Conservation (phyloP, 2,113 vertebrate genomes). For the Calyptomena viridis region DNA sequence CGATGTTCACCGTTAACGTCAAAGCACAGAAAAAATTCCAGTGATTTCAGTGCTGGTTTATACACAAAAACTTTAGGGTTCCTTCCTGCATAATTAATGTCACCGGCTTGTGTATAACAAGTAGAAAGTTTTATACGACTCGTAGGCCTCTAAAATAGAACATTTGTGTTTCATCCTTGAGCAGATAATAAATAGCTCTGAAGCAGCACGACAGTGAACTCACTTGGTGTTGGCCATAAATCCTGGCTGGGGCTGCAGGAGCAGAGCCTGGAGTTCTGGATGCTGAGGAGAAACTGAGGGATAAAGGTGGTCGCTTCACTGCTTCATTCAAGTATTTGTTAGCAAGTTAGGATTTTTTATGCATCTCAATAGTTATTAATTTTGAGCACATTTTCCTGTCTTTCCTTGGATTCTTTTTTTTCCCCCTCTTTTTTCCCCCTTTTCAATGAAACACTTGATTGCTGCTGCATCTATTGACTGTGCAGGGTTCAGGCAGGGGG, state of each 20-base stretch:
- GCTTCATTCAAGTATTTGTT: background rate
- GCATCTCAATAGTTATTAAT: background rate
- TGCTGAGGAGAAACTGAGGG: background rate
- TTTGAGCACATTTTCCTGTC: background rate
- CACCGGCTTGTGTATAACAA: rapidly evolving
- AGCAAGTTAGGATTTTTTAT: background rate
- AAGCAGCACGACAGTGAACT: rapidly evolving
- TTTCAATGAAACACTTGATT: background rate
- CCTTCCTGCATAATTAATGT: background rate
- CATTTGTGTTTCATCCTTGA: background rate
- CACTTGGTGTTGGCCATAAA: background rate
- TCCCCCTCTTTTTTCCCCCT: background rate
- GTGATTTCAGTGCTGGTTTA: background rate
- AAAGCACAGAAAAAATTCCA: background rate
- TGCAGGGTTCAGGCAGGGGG: background rate
- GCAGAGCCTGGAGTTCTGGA: background rate
- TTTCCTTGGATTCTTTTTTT: background rate
- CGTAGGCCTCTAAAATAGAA: background rate
- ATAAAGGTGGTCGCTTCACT: background rate
- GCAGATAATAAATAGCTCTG: background rate
- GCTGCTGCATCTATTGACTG: background rate
- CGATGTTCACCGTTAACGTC: rapidly evolving
- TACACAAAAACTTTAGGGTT: background rate
- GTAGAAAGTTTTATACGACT: background rate
- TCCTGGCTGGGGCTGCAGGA: background rate